Evolutionary conservation across 2,888 invertebrate species (phyloP).

Genomic region (Eristalis pertinax): DNA sequence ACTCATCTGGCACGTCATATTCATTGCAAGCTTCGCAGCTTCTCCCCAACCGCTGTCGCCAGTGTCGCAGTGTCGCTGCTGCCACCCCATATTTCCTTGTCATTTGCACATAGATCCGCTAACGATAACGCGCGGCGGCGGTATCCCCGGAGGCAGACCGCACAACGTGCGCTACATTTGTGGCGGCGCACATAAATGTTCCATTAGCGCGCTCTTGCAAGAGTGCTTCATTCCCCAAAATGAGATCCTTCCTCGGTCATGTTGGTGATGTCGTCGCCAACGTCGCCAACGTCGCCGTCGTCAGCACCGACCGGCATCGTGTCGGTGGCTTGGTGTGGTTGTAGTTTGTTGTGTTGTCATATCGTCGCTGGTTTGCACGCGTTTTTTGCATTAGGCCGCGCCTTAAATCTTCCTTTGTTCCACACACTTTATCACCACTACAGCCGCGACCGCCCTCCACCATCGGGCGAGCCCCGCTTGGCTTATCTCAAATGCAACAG

Average conservation of each 20-base stretch:
- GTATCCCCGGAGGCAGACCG: slow-evolving; percentile 51
- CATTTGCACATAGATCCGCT: slow-evolving; percentile 46
- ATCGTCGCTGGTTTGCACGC: slow-evolving; percentile 30
- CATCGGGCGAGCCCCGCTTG: not conserved
- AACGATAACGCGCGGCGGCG: slow-evolving; percentile 16
- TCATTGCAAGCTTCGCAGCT: slow-evolving; percentile 33
- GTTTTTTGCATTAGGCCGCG: slow-evolving; percentile 48
- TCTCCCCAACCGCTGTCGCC: not conserved
- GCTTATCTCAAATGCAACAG: slow-evolving; percentile 48
- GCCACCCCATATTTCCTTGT: slow-evolving; percentile 24
- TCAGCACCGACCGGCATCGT: not conserved
- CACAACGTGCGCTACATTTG: slow-evolving; percentile 45
- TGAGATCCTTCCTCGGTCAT: slow-evolving; percentile 18
- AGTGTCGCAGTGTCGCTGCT: no score
- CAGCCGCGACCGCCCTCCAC: not conserved
- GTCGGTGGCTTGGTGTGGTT: not conserved
- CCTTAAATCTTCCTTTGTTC: slow-evolving; percentile 55
- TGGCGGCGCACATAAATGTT: slow-evolving; percentile 54
- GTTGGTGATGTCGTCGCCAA: not conserved
- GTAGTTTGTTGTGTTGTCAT: not conserved
- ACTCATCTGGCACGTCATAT: slow-evolving; percentile 46
- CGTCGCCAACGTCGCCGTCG: not conserved
- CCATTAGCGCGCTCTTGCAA: slow-evolving; percentile 53
- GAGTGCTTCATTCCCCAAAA: slow-evolving; percentile 31
- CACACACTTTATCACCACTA: slow-evolving; percentile 1